Conservation (phyloP, 2,113 vertebrate genomes). For the Desmodus rotundus region DNA sequence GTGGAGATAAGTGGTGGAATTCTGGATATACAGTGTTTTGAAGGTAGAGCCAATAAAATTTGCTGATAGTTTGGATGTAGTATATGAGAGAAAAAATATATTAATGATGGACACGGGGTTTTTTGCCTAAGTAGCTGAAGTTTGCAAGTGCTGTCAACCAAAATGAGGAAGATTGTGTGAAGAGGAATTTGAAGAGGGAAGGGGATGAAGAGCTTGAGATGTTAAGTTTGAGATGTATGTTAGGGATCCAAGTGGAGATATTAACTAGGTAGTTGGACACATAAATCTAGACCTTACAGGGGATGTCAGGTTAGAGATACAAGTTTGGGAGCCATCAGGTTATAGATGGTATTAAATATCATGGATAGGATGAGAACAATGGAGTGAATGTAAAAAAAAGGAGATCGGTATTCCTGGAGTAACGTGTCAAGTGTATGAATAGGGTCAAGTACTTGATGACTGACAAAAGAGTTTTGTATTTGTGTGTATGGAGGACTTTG, state of each 20-base stretch:
- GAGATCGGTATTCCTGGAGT: background rate
- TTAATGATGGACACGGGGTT: background rate
- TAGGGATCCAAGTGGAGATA: background rate
- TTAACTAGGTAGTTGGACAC: background rate
- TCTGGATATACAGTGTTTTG: background rate
- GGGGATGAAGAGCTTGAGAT: background rate
- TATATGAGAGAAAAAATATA: background rate
- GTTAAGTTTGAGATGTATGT: background rate
- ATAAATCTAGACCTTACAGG: background rate
- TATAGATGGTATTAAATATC: background rate
- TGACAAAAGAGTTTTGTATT: background rate
- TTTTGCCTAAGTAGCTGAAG: background rate
- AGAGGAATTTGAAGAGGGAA: background rate
- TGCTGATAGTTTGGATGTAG: background rate
- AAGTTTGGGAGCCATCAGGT: background rate
- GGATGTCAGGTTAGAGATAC: background rate
- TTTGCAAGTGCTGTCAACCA: background rate
- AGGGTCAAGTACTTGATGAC: background rate
- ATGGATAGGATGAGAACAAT: background rate
- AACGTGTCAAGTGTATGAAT: background rate
- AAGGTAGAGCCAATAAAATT: background rate
- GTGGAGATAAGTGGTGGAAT: background rate
- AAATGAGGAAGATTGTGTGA: background rate
- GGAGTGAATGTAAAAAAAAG: background rate
- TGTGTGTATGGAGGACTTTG: background rate